Evolutionary conservation across 1,140 invertebrate genomes (phyloP).

Genomic region (Nomia melanderi): DNA sequence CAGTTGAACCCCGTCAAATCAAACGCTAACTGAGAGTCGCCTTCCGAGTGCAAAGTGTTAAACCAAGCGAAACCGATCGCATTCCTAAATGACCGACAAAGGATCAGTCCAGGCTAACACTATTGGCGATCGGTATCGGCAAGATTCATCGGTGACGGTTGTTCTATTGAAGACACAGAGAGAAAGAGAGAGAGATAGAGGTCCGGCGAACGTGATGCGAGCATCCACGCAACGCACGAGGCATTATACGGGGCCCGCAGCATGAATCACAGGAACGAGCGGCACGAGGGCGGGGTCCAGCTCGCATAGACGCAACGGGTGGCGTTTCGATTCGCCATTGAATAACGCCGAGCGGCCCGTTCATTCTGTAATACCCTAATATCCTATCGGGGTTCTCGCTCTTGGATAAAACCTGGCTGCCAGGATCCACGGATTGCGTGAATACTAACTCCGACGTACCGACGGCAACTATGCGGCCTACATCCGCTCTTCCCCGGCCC

Average conservation of each 20-base stretch:
- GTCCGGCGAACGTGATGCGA: not conserved
- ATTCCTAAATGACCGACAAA: too few species aligned
- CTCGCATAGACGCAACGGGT: constrained; percentile 31
- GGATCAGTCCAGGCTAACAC: too few species aligned
- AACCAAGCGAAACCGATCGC: too few species aligned
- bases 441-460: constrained; percentile 6
- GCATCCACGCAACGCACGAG: constrained; percentile 14
- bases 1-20: too few species aligned
- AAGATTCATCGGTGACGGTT: not conserved
- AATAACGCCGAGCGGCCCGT: constrained; percentile 31
- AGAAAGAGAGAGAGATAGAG: too few species aligned
- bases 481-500: constrained; percentile 18
- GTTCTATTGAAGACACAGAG: not conserved
- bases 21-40: too few species aligned
- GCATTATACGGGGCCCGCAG: not conserved
- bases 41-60: too few species aligned
- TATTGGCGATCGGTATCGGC: not conserved
- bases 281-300: constrained; percentile 6
- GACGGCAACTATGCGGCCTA: constrained; percentile 31
- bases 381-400: constrained; percentile 37
- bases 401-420: constrained; percentile 25
- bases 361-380: constrained; percentile 59
- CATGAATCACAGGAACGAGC: constrained; percentile 31
- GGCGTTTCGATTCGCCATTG: constrained; percentile 25
- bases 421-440: constrained; percentile 15